phyloP scores from a whole-genome alignment of 2,113 vertebrate species.

The Formicarius rufipectus region DNA sequence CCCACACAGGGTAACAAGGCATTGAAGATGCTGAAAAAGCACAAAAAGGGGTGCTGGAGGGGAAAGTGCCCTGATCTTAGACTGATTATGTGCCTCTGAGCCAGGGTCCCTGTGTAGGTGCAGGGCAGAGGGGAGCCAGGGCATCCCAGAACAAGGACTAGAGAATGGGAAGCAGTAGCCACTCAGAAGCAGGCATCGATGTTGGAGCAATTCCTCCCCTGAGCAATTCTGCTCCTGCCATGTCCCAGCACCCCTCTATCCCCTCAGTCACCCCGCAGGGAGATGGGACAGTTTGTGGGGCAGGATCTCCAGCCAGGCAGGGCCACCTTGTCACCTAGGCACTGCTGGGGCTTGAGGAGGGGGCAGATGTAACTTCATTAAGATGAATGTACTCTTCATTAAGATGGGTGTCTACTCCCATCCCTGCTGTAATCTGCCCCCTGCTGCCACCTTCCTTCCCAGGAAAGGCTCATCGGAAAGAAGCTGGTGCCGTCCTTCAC shows the following conservation, averaged over 20 bases:
- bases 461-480: neutral
- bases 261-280: neutral
- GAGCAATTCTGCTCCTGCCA: fast-evolving
- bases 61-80: neutral
- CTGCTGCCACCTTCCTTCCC: neutral
- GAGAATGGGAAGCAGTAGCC: neutral
- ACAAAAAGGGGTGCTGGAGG: neutral
- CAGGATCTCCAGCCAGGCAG: neutral
- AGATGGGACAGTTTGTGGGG: neutral
- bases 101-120: neutral
- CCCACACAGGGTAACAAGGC: neutral
- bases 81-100: neutral
- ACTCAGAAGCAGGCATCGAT: neutral
- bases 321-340: neutral
- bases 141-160: fast-evolving
- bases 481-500: neutral
- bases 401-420: neutral
- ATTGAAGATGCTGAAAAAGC: neutral
- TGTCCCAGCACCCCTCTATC: neutral
- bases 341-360: neutral
- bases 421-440: neutral
- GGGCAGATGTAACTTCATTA: no score
- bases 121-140: neutral
- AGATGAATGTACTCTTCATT: no score
- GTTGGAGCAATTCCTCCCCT: neutral